Evolutionary conservation across 1,140 invertebrate genomes (phyloP), one percentile per base, ranked within the genome.

Genomic region (Nasonia longicornis): DNA sequence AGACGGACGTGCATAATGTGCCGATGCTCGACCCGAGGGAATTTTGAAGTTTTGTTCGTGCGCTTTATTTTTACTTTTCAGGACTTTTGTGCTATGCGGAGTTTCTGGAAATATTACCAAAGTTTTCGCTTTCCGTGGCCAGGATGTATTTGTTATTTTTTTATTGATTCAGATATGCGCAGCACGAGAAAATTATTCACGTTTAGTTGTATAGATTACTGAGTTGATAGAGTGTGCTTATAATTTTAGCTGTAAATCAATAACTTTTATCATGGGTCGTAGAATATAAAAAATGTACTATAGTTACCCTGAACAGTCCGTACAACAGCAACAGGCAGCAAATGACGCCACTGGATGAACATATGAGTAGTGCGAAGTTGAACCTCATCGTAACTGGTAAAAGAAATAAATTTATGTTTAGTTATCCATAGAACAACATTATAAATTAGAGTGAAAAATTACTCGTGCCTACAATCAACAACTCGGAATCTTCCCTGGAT

Each of bases 341-440:
- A 35, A 92, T 74, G 8, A 92, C 86, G 11, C 92, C 92, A 67
- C 87, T 89, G 12, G 88, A 90, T 22, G 91, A 91, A 79, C 91
- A 90, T 66, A 89, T 82, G 64, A 93, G 86, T 22, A 92, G 84
- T 26, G 89, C 86, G 66, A 91, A 85, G 83, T 91, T 90, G 85
- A 93, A 92, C 63, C 88, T 85, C 72, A 93, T 85, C 0, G 92
- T 91, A 0, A 89, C 92, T 93, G 90, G 78, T 91, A 90, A 82
- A 84, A 86, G 10, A 42, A 42, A 42, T 42, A 42, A 42, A 8
- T 8, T 42, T 42, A 8, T 42, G 1, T 8, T 42, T 42, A 42
- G 10, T 42, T 42, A 72, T n/a, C 3, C 11, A n/a, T 45, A 20
- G 14, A n/a, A 70, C 14, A 3, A 35, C 1, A 70, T 4, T 6